Evolutionary conservation across 2,113 vertebrate genomes (phyloP).

Genomic region (Barbus barbus): DNA sequence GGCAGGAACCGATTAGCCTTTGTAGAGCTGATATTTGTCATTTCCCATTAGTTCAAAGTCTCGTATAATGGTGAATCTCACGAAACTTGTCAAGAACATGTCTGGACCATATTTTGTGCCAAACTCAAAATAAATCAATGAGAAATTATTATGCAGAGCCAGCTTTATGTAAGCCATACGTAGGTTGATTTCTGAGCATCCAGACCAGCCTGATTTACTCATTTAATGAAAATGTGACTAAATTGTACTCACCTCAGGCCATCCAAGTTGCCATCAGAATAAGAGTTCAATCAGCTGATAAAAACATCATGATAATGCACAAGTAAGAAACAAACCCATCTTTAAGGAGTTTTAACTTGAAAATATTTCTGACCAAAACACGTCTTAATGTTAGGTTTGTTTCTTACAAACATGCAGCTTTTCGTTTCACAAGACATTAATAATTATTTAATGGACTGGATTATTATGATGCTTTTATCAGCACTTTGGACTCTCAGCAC

Average conservation of each 20-base stretch:
- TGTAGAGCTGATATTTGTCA: slow-evolving; percentile 19
- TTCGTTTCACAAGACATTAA: too few species aligned
- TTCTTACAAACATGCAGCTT: background rate
- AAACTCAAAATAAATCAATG: background rate
- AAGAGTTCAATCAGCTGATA: background rate
- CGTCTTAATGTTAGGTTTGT: background rate
- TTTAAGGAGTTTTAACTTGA: background rate
- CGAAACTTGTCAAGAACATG: slow-evolving; percentile 17
- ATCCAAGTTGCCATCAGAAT: too few species aligned
- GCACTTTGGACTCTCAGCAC: background rate
- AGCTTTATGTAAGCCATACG: background rate
- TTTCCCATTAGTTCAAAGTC: slow-evolving; percentile 9
- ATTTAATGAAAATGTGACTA: background rate
- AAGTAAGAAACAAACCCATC: background rate
- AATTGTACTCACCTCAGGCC: too few species aligned
- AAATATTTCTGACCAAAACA: background rate
- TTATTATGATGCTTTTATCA: background rate
- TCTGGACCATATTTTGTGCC: background rate
- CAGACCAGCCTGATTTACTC: background rate
- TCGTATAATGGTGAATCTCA: slow-evolving; percentile 24
- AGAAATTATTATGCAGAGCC: background rate
- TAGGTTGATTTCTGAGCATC: too few species aligned
- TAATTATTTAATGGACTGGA: background rate
- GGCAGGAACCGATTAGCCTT: slow-evolving; percentile 27
- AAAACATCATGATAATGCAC: background rate